phyloP scores from a whole-genome alignment of 1,140 invertebrate genomes.

The Tetramorium parvispinum region DNA sequence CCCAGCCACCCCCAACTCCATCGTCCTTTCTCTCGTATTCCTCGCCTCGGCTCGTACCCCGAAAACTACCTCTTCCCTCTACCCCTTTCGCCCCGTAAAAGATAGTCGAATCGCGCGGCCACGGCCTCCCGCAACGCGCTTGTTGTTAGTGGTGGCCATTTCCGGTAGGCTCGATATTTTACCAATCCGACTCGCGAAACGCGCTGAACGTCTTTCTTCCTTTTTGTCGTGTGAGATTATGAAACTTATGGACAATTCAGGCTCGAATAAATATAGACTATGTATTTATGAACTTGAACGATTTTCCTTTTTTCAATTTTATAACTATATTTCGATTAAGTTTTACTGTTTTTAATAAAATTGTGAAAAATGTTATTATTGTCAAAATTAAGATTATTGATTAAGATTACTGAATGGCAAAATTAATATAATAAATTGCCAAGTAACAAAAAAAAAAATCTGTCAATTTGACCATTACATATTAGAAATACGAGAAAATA shows the following conservation, averaged over 20 bases:
- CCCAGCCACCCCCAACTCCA: slow-evolving; percentile 71
- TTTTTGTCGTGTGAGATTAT: neutral
- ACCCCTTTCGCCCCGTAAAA: slow-evolving; percentile 49
- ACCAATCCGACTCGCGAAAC: slow-evolving; percentile 18
- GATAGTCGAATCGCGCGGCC: slow-evolving; percentile 47
- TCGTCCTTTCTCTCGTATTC: slow-evolving; percentile 72
- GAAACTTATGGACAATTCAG: neutral
- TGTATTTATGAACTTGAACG: neutral
- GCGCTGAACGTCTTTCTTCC: neutral
- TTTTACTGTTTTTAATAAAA: neutral
- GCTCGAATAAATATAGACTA: neutral
- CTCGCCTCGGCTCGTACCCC: slow-evolving; percentile 71
- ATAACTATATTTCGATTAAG: neutral
- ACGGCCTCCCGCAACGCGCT: slow-evolving; percentile 35
- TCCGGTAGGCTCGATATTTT: slow-evolving; percentile 59
- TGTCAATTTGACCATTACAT: neutral
- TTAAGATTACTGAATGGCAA: neutral
- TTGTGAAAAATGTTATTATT: neutral
- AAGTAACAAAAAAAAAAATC: neutral
- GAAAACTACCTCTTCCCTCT: slow-evolving; percentile 53
- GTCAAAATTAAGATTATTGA: neutral
- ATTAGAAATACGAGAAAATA: slow-evolving; percentile 7
- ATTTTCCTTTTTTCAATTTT: neutral
- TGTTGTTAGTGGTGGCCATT: slow-evolving; percentile 56
- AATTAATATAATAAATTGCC: neutral